Evolutionary conservation across 2,888 invertebrate species (phyloP), one percentile per base, ranked within the genome.

Genomic region (Ennomos erosarius): DNA sequence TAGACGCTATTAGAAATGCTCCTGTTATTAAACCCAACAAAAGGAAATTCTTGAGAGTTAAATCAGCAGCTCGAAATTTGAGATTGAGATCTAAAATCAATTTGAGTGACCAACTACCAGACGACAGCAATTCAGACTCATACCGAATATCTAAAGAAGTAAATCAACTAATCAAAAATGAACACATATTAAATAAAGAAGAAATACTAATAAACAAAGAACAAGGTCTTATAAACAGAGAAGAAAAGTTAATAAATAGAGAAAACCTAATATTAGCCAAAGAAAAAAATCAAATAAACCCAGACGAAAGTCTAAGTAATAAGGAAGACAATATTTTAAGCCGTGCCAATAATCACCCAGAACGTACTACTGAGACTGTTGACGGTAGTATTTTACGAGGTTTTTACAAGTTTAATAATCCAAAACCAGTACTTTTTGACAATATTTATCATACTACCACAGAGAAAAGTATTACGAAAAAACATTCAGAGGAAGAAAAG

Each of bases 1-100:
- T 90, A 64, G 88, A 89, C 12, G 85, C 87, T 16, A 90, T 90
- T 6, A 84, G 82, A 79, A 83, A 74, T 61, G 84, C 90, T 44
- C 90, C 90, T 12, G 83, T 88, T 53, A 81, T 89, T 1, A 86
- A 85, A 71, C 59, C 73, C 8, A 76, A 80, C 3, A 73, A 72
- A 55, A 84, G 81, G 50, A 80, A 81, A 26, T 6, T 26, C 5
- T 26, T 26, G 26, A 26, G 6, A 26, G 26, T 26, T 6, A 6
- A 26, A 0, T 26, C 26, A n/a, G 61, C 70, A 10, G 44, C 52
- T 11, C 57, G 9, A 46, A 34, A 8, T n/a, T 5, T 44, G n/a
- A 13, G 12, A 46, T 37, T 33, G 9, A 44, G 44, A 9, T 59
- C 51, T 6, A 42, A n/a, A 12, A 44, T 12, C 4, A 49, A 55